Evolutionary conservation across 2,113 vertebrate species (phyloP).

Genomic region (Hydropotes inermis): DNA sequence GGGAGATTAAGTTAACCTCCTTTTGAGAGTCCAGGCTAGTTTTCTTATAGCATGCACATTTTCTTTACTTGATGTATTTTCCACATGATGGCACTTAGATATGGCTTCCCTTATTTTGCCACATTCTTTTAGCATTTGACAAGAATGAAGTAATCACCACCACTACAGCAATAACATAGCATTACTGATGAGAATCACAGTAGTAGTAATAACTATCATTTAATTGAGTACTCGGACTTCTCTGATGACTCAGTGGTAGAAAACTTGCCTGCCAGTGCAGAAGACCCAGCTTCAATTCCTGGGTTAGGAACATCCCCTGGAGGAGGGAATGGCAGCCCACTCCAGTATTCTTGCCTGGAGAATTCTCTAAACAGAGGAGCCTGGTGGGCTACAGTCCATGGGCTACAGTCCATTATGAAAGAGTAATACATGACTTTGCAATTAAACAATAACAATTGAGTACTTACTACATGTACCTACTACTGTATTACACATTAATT

Average conservation of each 20-base stretch:
- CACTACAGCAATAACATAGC: background rate
- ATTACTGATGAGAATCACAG: background rate
- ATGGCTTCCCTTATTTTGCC: background rate
- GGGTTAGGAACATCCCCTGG: background rate
- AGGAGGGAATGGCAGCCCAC: background rate
- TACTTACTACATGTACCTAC: background rate
- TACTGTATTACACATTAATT: background rate
- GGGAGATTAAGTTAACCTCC: slow-evolving; percentile 9
- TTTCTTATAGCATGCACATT: background rate
- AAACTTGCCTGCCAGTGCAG: background rate
- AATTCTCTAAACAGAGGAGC: background rate
- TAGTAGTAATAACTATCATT: background rate
- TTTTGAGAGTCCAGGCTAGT: background rate
- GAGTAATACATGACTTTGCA: background rate
- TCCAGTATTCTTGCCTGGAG: background rate
- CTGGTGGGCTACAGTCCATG: background rate
- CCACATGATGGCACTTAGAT: background rate
- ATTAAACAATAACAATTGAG: background rate
- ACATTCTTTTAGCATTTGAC: slow-evolving; percentile 4
- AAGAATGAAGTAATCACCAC: background rate
- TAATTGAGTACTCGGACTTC: background rate
- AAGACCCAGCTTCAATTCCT: background rate
- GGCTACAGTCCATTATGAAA: background rate
- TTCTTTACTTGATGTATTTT: slow-evolving; percentile 22
- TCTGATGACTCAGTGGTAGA: background rate